Evolutionary conservation across 1,140 invertebrate species (phyloP).

Genomic region (Drosophila murphyi): DNA sequence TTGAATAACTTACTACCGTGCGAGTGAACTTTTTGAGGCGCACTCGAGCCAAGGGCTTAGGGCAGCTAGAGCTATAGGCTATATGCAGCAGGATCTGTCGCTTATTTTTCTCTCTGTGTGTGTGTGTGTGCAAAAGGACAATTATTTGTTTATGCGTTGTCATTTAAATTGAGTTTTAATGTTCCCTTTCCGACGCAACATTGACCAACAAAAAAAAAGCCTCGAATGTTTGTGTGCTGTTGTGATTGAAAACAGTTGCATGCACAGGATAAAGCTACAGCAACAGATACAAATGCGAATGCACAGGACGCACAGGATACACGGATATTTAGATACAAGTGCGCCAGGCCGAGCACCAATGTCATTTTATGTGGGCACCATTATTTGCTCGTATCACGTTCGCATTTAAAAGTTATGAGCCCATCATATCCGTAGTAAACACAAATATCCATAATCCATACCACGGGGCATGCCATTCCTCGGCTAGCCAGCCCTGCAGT

Average conservation of each 20-base stretch:
- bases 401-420: constrained; percentile 75
- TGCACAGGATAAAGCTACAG: constrained; percentile 25
- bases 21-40: constrained; percentile 72
- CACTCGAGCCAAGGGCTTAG: constrained; percentile 43
- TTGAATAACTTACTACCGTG: constrained; percentile 83
- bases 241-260: constrained; percentile 56
- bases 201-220: constrained; percentile 35
- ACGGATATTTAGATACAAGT: background rate
- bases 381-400: constrained; percentile 80
- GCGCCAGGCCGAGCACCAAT: background rate
- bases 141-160: constrained; percentile 83
- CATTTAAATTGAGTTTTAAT: constrained; percentile 84
- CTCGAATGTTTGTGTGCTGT: constrained; percentile 41
- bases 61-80: constrained; percentile 11
- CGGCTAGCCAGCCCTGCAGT: constrained; percentile 12
- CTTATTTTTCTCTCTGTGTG: constrained; percentile 2
- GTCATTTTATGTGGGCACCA: constrained; percentile 75
- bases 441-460: constrained; percentile 79
- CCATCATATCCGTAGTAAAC: constrained; percentile 79
- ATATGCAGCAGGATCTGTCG: constrained; percentile 29
- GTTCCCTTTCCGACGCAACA: constrained; percentile 53
- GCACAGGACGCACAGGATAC: constrained; percentile 4
- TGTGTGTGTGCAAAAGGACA: constrained; percentile 72
- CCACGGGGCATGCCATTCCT: constrained; percentile 52
- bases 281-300: background rate